Percentiles rank a stretch among this genome's conserved stretches.
Evolutionary conservation across 2,797 vertebrate species (phyloP).

Genomic region (Lepus oiostolus): DNA sequence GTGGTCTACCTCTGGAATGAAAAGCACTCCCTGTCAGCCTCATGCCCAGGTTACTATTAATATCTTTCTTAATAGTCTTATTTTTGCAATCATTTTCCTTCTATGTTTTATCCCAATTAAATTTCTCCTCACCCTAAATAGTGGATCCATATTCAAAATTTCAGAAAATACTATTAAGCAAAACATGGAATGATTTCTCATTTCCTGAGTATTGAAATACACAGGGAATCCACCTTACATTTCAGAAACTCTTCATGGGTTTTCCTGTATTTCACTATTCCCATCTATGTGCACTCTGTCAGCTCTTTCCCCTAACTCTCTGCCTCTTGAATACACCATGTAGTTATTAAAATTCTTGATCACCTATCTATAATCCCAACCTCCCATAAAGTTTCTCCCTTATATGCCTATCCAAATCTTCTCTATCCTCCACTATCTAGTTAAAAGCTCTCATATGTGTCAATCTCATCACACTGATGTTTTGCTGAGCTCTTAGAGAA

Average conservation of each 20-base stretch:
- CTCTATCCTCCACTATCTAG: neutral
- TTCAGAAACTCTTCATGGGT: neutral
- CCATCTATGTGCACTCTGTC: neutral
- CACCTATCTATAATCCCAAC: neutral
- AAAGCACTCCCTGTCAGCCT: neutral
- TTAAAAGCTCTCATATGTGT: neutral
- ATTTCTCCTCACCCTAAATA: neutral
- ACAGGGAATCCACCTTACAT: neutral
- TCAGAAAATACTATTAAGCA: neutral
- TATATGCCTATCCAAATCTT: neutral
- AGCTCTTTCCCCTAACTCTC: neutral
- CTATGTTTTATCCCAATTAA: neutral
- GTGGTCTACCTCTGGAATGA: neutral
- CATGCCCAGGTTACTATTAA: neutral
- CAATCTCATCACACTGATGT: neutral
- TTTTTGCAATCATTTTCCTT: neutral
- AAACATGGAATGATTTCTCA: neutral
- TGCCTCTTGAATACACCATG: neutral
- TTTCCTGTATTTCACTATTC: neutral
- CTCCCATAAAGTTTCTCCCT: neutral
- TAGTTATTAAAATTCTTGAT: slow-evolving; percentile 1
- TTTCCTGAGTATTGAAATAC: slow-evolving; percentile 9
- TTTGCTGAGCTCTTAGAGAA: slow-evolving; percentile 10
- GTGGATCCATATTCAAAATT: neutral
- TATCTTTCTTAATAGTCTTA: neutral